Evolutionary conservation across 2,113 vertebrate species (phyloP).

Genomic region (Cavia aperea): DNA sequence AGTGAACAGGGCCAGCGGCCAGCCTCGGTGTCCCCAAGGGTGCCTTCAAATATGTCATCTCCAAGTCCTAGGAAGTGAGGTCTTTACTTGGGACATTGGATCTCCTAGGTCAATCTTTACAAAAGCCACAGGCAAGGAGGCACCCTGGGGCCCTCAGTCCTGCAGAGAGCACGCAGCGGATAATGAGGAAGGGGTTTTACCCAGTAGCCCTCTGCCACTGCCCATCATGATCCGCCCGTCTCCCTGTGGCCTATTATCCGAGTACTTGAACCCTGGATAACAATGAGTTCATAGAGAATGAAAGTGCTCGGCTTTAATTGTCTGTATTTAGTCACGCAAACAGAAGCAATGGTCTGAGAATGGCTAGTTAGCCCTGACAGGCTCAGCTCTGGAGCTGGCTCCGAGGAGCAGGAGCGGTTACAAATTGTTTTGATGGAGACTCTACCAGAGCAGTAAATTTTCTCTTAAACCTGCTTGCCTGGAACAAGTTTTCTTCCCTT

Average conservation of each 20-base stretch:
- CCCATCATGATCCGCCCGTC: conserved; percentile 85
- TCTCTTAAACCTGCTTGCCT: conserved; percentile 76
- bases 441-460: conserved; percentile 74
- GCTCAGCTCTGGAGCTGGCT: conserved; percentile 90
- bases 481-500: conserved; percentile 73
- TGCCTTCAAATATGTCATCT: background rate
- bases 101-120: conserved; percentile 57
- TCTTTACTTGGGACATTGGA: background rate
- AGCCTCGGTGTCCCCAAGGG: fast-evolving
- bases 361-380: conserved; percentile 97
- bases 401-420: conserved; percentile 89
- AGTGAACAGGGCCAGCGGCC: background rate
- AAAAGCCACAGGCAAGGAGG: conserved; percentile 38
- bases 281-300: conserved; percentile 98
- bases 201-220: conserved; percentile 84
- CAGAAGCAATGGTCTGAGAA: conserved; percentile 99
- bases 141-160: conserved; percentile 50
- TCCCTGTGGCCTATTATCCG: conserved; percentile 96
- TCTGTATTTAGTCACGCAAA: conserved; percentile 99
- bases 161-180: conserved; percentile 78
- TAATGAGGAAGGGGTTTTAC: conserved; percentile 90
- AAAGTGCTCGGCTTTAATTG: conserved; percentile 99
- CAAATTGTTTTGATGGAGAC: conserved; percentile 82
- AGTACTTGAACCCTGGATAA: conserved; percentile 99
- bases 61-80: background rate